Evolutionary conservation across 2,888 invertebrate species (phyloP), one percentile per base, ranked within the genome.

Genomic region (Meghimatium bilineatum): DNA sequence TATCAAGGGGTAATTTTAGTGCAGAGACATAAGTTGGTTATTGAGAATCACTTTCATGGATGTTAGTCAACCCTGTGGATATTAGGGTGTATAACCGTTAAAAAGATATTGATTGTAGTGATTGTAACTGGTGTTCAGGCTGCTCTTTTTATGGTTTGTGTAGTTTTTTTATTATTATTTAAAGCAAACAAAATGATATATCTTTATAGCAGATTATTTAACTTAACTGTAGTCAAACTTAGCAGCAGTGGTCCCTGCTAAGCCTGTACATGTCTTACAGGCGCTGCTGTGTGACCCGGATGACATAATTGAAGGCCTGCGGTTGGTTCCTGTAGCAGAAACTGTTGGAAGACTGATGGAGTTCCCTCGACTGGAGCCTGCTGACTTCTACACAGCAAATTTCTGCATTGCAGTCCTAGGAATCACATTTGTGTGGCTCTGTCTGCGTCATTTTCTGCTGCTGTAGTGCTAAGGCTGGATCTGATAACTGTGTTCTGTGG

Each of bases 301-400:
- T 60, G 80, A 84, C 76, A 80, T 84, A 63, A 80, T 80, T 12
- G 80, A 67, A 75, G 84, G 84, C 38, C 29, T 84, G 26, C 67
- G 69, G 3, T n/a, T 84, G 80, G 56, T 76, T 17, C 75, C 76
- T 29, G 80, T 84, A 12, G 66, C 80, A 14, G 67, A 75, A 14
- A 84, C 84, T 8, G 84, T 84, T n/a, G 38, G 52, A 36, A 49
- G 38, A 60, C 36, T 84, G 75, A 38, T 69, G 6, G 20, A 44
- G 36, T 75, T 76, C 26, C 84, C 75, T 32, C 66, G 56, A 0
- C 76, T 84, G 34, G 60, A 74, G 63, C 80, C 66, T 8, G 29
- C 23, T 32, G 84, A 84, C 32, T 84, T 84, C 76, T 75, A 80
- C 75, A 66, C 74, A 3, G 84, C 84, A 66, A 84, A 84, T 20